Conservation (phyloP, 2,888 invertebrate species). For the Nipponacmea schrenckii region DNA sequence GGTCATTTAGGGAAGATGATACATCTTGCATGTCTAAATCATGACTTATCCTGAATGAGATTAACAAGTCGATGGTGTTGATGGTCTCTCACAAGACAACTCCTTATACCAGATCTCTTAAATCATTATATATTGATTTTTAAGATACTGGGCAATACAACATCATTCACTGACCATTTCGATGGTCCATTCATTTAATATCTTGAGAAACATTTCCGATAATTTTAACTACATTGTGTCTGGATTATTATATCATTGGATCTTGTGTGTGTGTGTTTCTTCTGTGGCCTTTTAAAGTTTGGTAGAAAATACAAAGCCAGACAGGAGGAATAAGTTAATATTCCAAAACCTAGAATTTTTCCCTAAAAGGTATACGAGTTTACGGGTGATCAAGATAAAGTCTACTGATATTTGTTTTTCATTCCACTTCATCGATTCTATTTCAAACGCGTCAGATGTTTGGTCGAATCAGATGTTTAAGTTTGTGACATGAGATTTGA, state of each 20-base stretch:
- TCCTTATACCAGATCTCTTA: neutral
- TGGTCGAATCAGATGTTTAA: neutral
- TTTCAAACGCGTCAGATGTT: neutral
- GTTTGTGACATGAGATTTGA: conserved; percentile 2
- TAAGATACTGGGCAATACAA: no score
- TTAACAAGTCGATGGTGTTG: neutral
- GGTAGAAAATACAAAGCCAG: no score
- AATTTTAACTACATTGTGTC: no score
- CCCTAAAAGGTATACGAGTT: no score
- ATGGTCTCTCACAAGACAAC: neutral
- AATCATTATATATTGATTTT: neutral
- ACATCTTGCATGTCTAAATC: neutral
- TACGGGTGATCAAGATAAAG: neutral
- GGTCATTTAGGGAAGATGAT: neutral
- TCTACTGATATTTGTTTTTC: neutral
- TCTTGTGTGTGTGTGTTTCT: no score
- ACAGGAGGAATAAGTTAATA: no score
- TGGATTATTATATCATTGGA: no score
- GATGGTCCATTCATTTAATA: no score
- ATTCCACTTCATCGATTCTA: neutral
- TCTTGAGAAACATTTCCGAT: no score
- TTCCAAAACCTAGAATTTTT: no score
- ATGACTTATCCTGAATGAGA: neutral
- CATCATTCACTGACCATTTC: no score
- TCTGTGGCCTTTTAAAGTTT: no score